Evolutionary conservation across 2,113 vertebrate genomes (phyloP), one percentile per base, ranked within the genome.

Genomic region (Odontesthes bonariensis): DNA sequence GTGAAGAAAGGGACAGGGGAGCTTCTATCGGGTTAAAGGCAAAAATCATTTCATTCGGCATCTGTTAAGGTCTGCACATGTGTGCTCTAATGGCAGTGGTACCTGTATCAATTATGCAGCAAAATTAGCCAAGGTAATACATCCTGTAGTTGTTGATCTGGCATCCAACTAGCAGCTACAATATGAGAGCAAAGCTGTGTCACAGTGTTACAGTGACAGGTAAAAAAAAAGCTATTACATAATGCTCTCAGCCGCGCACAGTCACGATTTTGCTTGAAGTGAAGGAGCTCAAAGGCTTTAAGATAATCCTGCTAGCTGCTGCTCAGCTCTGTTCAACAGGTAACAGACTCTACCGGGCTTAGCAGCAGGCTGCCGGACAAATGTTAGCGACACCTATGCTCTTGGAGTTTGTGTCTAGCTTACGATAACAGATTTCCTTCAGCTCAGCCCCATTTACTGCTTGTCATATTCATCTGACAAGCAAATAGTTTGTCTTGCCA

Each of bases 401-500:
- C 8, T 32, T 20, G 3, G 22, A 11, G 9, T 31, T 31, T 51
- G 32, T 42, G 53, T 56, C 14, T 22, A n/a, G 6, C 16, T 64
- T 13, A 27, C 8, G 14, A 13, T 22, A 6, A 38, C 38, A 65
- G 33, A n/a, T 49, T 53, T 42, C 27, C 9, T 23, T 64, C 23
- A 22, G 14, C 35, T 52, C 8, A 1, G 16, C 60, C 38, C 8
- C 31, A 19, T 57, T 68, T 22, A 8, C 52, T 62, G 54, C 60
- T 40, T 17, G n/a, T 58, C 6, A 65, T 64, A 57, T 62, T 33
- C 54, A 27, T 46, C 62, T 83, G 77, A 65, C 65, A 42, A 42
- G 23, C 42, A 49, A 56, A 59, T 32, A 81, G 66, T 60, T 74
- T 40, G 69, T 38, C 23, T 64, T 14, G 42, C 35, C 13, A 23